Conservation (phyloP, 2,888 invertebrate species). For the Caenorhabditis afra region DNA sequence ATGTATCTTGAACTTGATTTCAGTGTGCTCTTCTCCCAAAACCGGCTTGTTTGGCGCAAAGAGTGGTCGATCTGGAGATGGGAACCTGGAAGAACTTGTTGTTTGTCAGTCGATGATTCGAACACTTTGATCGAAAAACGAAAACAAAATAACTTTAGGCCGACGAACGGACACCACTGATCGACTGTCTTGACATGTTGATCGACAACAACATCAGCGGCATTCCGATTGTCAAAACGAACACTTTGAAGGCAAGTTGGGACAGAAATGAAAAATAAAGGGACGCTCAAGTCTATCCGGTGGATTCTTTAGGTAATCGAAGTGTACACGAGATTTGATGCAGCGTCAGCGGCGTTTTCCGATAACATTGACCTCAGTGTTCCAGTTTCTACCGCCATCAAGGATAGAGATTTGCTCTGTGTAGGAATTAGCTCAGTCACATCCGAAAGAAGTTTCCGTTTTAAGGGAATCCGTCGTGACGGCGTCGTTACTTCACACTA, state of each 20-base stretch:
- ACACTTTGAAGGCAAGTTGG: constrained; percentile 41
- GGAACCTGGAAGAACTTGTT: constrained; percentile 64
- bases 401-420: constrained; percentile 48
- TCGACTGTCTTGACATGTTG: constrained; percentile 64
- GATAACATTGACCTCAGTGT: constrained; percentile 60
- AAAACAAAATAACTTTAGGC: constrained; percentile 46
- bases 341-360: constrained; percentile 60
- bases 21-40: constrained; percentile 62
- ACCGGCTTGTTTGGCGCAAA: constrained; percentile 53
- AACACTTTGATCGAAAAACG: not conserved
- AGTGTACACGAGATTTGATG: constrained; percentile 68
- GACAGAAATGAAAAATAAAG: not conserved
- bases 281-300: no score
- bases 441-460: not conserved
- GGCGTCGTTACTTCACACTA: constrained; percentile 62
- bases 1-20: constrained; percentile 19
- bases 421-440: not conserved
- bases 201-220: constrained; percentile 66
- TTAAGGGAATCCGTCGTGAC: constrained; percentile 56
- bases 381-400: constrained; percentile 52
- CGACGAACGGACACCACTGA: constrained; percentile 58
- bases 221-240: constrained; percentile 61
- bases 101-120: constrained; percentile 41
- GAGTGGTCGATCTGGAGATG: constrained; percentile 53
- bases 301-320: constrained; percentile 48